Evolutionary conservation across 2,888 invertebrate species (phyloP).

Genomic region (Seira sanloemensis): DNA sequence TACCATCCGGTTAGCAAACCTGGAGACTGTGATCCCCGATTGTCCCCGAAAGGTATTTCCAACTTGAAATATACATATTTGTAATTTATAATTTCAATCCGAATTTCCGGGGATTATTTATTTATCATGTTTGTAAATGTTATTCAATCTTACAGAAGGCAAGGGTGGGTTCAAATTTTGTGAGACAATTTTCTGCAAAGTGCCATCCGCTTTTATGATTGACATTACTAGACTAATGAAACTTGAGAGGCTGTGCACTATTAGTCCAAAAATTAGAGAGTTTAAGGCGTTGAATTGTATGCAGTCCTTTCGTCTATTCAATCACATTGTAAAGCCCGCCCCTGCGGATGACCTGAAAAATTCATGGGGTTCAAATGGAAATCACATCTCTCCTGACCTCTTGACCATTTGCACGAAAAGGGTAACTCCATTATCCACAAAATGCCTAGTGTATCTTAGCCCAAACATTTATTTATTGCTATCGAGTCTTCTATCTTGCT

Average conservation of each 20-base stretch:
- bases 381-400: background rate
- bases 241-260: conserved; percentile 49
- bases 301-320: conserved; percentile 35
- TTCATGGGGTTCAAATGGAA: conserved; percentile 7
- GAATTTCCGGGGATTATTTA: background rate
- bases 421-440: no score
- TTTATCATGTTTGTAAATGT: background rate
- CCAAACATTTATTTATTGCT: no score
- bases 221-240: conserved; percentile 17
- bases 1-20: background rate
- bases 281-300: conserved; percentile 52
- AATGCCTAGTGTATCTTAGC: no score
- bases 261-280: conserved; percentile 65
- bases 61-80: no score
- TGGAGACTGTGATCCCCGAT: background rate
- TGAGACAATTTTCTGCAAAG: conserved; percentile 20
- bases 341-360: background rate
- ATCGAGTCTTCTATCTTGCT: no score
- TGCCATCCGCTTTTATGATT: background rate
- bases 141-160: background rate
- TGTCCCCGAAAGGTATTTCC: no score
- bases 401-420: background rate
- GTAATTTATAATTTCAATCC: conserved; percentile 11
- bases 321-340: conserved; percentile 48
- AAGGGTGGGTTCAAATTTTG: background rate